These are phyloP conservation scores for Azemiops feae DNA, from an alignment of 2,113 vertebrate species.

Conservation along the genomic window DNA sequence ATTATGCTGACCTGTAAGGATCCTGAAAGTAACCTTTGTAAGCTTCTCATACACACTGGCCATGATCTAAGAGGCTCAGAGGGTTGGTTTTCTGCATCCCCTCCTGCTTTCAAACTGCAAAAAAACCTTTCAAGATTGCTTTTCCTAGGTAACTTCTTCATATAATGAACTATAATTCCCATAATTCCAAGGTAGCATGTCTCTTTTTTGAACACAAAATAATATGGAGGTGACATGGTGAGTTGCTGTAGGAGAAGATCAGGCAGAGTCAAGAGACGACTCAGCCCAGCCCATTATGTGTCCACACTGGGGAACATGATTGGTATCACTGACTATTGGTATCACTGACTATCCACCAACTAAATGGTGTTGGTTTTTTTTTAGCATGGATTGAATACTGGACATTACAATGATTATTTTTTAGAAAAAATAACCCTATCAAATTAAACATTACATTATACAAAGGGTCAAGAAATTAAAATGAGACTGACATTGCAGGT, in stretches of 20 bases:
- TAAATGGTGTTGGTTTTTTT: not conserved
- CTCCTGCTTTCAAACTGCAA: not conserved
- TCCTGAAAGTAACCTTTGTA: not conserved
- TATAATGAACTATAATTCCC: not conserved
- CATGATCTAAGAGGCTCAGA: not conserved
- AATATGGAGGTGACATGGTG: not conserved
- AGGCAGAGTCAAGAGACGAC: not conserved
- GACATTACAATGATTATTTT: not conserved
- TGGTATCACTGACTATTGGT: not conserved
- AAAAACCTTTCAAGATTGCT: not conserved
- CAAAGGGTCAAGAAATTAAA: not conserved
- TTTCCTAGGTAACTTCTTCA: not conserved
- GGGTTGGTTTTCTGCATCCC: not conserved
- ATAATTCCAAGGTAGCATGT: not conserved
- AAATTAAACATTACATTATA: not conserved
- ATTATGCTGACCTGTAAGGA: conserved; percentile 4
- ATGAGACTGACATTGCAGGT: not conserved
- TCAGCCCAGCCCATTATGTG: not conserved
- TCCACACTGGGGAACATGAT: not conserved
- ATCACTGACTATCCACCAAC: not conserved
- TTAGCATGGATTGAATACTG: not conserved
- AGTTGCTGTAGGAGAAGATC: not conserved
- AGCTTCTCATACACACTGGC: not conserved
- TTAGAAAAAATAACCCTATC: not conserved
- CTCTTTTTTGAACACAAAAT: not conserved